Base-by-base conservation (phyloP, 2,888 invertebrate genomes). In the Chymomyza fuscimana region DNA sequence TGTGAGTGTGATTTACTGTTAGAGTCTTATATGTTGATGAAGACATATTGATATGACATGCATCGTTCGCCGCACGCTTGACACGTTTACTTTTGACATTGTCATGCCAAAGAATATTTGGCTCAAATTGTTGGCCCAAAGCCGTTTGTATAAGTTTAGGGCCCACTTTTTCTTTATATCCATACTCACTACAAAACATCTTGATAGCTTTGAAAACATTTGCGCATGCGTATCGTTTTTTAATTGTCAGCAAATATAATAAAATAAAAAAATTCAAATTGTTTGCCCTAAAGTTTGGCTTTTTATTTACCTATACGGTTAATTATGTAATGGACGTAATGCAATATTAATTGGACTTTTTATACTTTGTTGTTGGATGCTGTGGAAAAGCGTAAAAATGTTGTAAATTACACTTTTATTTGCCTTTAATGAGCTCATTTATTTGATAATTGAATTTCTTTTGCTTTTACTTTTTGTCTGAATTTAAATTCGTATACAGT, bases 51-150 rank as follows among this genome's bases (percentile, higher is more conserved):
- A 54, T 19, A 10, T 40, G 61, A 46, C 58, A n/a, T 46, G 51
- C 25, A 69, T 66, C 61, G 60, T 64, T 50, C 52, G 66, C 32
- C 64, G 70, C 70, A 73, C 67, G 79, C 75, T 79, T 78, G 83
- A 77, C 87, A 87, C 80, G 77, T 81, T 86, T 75, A 71, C 63
- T 80, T 81, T 85, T 88, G 89, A 81, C 88, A 89, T 89, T 87
- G 88, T 80, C 78, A 79, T 76, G 76, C 79, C 80, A 80, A 78
- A 87, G 80, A 87, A 87, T 87, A 76, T 80, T 61, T 63, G 79
- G 81, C 76, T 70, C 76, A 76, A 16, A 54, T 25, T 50, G 52
- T 64, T 46, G 70, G 70, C 72, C 74, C 12, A 71, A 22, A 32
- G 15, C 25, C 63, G 12, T 58, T 70, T 63, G 51, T 63, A 59